These are phyloP conservation scores for Tragulus kanchil DNA, from an alignment of 2,113 vertebrate species.

Conservation along the genomic window DNA sequence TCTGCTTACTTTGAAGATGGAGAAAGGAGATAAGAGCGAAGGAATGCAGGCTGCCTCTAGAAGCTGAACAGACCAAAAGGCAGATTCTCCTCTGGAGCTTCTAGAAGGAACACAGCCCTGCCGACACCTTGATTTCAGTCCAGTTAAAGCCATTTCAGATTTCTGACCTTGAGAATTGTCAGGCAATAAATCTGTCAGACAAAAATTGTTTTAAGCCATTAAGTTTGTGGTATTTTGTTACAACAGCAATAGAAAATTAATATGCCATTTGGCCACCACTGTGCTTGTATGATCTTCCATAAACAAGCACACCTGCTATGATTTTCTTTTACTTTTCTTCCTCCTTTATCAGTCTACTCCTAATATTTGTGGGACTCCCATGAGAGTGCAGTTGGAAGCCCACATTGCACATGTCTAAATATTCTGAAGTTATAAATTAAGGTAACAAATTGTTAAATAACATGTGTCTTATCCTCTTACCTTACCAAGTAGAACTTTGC, in stretches of 20 bases:
- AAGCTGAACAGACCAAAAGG: background rate
- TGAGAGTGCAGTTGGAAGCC: background rate
- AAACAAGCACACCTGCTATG: background rate
- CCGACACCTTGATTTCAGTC: background rate
- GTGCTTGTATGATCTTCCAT: background rate
- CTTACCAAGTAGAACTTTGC: background rate
- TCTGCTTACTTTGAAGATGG: background rate
- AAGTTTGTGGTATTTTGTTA: background rate
- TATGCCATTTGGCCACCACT: background rate
- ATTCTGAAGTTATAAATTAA: slow-evolving; percentile 16
- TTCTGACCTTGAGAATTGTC: background rate
- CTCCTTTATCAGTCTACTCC: background rate
- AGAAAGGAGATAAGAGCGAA: background rate
- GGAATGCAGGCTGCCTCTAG: background rate
- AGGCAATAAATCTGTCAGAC: background rate
- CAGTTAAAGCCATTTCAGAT: background rate
- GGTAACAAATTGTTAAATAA: background rate
- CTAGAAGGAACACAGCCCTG: background rate
- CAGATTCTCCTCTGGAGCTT: background rate
- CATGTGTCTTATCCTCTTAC: background rate
- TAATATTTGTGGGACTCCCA: background rate
- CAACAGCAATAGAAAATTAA: background rate
- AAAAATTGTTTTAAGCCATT: background rate
- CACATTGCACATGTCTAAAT: background rate
- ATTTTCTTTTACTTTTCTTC: background rate